Percentiles rank a stretch among this genome's conserved stretches.
These are phyloP conservation scores for Microctenopoma lineatum DNA, from an alignment of 2,797 vertebrate genomes.

Conservation along the genomic window DNA sequence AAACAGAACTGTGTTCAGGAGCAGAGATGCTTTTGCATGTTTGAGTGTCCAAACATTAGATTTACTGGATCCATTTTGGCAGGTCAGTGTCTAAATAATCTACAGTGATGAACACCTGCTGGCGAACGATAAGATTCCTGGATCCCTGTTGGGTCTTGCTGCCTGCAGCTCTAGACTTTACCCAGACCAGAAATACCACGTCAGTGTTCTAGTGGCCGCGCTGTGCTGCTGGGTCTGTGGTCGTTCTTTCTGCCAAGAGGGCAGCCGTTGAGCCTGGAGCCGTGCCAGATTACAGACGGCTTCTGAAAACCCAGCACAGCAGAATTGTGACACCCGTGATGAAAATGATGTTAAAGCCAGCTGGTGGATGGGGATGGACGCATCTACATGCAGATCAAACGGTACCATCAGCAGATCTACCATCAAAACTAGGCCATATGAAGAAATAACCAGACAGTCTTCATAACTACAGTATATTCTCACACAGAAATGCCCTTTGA, in stretches of 20 bases:
- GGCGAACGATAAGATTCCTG: not conserved
- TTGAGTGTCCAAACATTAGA: not conserved
- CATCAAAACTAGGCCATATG: not conserved
- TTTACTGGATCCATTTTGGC: not conserved
- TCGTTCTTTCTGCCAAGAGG: constrained; percentile 35
- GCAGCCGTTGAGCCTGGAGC: constrained; percentile 54
- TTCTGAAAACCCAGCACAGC: constrained; percentile 54
- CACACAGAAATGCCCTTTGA: not conserved
- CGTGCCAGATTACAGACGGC: constrained; percentile 58
- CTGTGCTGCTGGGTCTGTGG: constrained; percentile 36
- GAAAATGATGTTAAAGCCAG: constrained; percentile 37
- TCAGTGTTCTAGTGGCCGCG: constrained; percentile 33
- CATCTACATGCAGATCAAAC: constrained; percentile 1
- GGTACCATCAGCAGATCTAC: not conserved
- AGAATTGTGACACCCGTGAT: constrained; percentile 50
- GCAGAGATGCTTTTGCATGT: not conserved
- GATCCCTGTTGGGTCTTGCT: not conserved
- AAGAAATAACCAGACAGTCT: not conserved
- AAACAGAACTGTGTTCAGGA: too few species aligned
- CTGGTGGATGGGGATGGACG: constrained; percentile 16
- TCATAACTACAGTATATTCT: not conserved
- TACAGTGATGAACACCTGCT: not conserved
- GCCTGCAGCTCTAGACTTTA: constrained; percentile 14
- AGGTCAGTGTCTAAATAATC: not conserved
- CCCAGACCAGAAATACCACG: constrained; percentile 44